These are phyloP conservation scores for Zapornia atra DNA, from an alignment of 2,113 vertebrate genomes.

Conservation along the genomic window DNA sequence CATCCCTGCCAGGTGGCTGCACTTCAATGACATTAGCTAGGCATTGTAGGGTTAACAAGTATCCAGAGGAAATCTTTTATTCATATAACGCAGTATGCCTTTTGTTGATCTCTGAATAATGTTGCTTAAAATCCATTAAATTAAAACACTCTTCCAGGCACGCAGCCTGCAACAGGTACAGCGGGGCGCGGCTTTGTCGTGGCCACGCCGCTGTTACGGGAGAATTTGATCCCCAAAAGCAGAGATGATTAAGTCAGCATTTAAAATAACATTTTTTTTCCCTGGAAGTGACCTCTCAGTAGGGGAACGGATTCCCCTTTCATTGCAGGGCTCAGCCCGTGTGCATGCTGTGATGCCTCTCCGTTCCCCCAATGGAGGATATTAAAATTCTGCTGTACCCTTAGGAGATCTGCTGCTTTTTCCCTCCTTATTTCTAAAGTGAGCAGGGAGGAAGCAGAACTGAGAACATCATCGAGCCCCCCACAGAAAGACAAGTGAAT, in stretches of 20 bases:
- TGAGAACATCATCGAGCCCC: not conserved
- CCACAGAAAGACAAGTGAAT: not conserved
- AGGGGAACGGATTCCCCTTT: not conserved
- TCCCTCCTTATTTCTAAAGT: not conserved
- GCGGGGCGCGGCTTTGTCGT: not conserved
- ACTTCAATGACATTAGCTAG: slow-evolving; percentile 90
- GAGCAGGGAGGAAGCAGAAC: not conserved
- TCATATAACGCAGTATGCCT: slow-evolving; percentile 73
- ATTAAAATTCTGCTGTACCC: not conserved
- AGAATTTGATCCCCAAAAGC: not conserved
- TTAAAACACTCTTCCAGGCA: slow-evolving; percentile 70
- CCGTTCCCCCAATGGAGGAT: not conserved
- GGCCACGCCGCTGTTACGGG: not conserved
- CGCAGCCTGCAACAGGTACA: slow-evolving; percentile 55
- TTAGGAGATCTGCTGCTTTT: not conserved
- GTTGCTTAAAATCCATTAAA: slow-evolving; percentile 84
- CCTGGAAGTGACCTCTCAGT: not conserved
- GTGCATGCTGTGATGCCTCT: not conserved
- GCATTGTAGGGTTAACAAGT: slow-evolving; percentile 86
- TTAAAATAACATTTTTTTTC: not conserved
- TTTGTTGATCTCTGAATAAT: slow-evolving; percentile 80
- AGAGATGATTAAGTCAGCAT: not conserved
- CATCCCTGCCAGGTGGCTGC: slow-evolving; percentile 90
- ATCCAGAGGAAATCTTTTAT: slow-evolving; percentile 79
- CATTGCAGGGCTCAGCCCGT: not conserved